Evolutionary conservation across 2,797 vertebrate species (phyloP), one percentile per base, ranked within the genome.

Genomic region (Tokudaia muenninki): DNA sequence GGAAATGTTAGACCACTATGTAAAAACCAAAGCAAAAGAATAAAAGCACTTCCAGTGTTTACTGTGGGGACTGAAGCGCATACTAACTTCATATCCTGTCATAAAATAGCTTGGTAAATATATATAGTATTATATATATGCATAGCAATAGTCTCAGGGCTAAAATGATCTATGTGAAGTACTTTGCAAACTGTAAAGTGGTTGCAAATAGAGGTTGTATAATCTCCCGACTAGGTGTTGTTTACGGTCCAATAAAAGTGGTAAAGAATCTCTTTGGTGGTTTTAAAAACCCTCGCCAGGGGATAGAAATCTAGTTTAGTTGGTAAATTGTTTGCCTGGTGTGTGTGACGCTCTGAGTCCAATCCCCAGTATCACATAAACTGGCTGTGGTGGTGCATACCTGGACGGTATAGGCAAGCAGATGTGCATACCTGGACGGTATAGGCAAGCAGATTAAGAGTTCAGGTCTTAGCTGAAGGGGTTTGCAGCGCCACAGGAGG

Each of bases 131-230:
- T 41, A 41, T 41, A 41, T 41, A 41, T 41, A 41, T 41, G 55
- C 93, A 90, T 22, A 50, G 94, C 50, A 52, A 17, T 88, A 47
- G 50, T 57, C 61, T 37, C 41, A 44, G 52, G 61, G 75, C 92
- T 92, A 83, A 95, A 94, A 95, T 88, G 24, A 93, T 87, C 50
- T 44, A 79, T 22, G 59, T 65, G 77, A 82, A 65, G 89, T 83
- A 83, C 74, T 92, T 77, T 75, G 37, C 72, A 92, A 63, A 92
- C 94, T 75, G 70, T 92, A 16, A 84, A 78, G 55, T n/a, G 52
- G 63, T 94, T 92, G 37, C 93, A 96, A 94, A 95, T 91, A 96
- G 75, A 91, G 77, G 55, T 67, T 92, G 41, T 47, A 65, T 91
- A 72, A 91, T 80, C 84, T 95, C 70, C 89, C 24, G 16, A 79